Percentiles rank a stretch among this genome's conserved stretches.
phyloP scores from a whole-genome alignment of 2,888 invertebrate species.

The Ichneumoninae sp. region DNA sequence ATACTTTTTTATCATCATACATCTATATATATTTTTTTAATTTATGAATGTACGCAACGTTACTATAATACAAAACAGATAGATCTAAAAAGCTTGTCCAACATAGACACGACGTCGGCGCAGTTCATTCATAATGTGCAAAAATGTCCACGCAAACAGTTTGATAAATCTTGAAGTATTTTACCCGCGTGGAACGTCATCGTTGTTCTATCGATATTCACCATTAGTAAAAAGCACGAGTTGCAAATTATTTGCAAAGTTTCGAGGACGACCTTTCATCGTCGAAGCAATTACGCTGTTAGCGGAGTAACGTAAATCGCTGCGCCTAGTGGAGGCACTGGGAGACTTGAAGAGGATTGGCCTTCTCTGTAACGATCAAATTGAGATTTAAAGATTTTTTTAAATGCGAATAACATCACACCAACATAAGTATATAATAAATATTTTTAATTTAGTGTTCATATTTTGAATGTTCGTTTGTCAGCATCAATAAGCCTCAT shows the following conservation, averaged over 20 bases:
- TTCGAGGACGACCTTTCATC: conserved; percentile 25
- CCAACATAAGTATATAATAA: neutral
- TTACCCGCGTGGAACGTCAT: conserved; percentile 10
- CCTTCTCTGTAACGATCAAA: conserved; percentile 47
- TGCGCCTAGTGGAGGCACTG: conserved; percentile 54
- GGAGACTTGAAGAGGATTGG: conserved; percentile 26
- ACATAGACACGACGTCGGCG: neutral
- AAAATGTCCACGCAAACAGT: neutral
- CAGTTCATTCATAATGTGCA: conserved; percentile 16
- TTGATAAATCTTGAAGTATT: conserved; percentile 6
- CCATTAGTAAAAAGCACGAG: conserved; percentile 6
- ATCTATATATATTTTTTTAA: neutral
- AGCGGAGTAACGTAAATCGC: conserved; percentile 58
- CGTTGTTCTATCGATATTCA: conserved; percentile 10
- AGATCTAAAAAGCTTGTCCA: neutral
- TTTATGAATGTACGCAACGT: neutral
- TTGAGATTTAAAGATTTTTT: neutral
- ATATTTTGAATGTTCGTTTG: neutral
- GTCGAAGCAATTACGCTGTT: conserved; percentile 45
- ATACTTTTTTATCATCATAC: neutral
- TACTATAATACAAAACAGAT: neutral
- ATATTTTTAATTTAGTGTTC: neutral
- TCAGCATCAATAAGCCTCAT: conserved; percentile 2
- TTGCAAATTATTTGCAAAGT: conserved; percentile 34
- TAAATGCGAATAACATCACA: neutral